A percentile compares a stretch with the other conserved stretches of the same genome.
Evolutionary conservation across 2,797 vertebrate species (phyloP).

Genomic region (Ctenosaura bakeri): DNA sequence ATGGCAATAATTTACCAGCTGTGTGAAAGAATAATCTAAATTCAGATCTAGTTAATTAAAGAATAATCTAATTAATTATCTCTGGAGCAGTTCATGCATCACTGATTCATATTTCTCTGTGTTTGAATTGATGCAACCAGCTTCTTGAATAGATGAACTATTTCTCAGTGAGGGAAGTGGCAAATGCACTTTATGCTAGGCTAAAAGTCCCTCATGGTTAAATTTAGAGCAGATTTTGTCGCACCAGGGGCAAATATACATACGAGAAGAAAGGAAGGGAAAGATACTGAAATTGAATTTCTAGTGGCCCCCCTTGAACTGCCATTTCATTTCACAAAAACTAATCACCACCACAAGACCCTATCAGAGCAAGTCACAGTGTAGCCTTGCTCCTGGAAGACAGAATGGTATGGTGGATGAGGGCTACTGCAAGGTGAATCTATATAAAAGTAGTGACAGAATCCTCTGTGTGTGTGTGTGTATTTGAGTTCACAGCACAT

Average conservation of each 20-base stretch:
- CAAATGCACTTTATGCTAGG: neutral
- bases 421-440: neutral
- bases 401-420: neutral
- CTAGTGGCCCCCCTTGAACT: no score
- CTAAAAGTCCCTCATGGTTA: neutral
- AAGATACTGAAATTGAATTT: no score
- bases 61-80: neutral
- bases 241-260: neutral
- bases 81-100: neutral
- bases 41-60: neutral
- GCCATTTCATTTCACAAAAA: no score
- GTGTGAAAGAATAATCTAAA: neutral
- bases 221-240: neutral
- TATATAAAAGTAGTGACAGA: neutral
- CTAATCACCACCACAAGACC: no score
- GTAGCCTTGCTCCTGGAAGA: neutral
- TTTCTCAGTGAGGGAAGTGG: neutral
- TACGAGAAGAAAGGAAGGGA: neutral
- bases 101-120: neutral
- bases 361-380: no score
- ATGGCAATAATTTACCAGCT: neutral
- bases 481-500: neutral
- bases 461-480: neutral
- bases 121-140: neutral
- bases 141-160: neutral